Conservation (phyloP, 2,113 vertebrate species). For the Malurus alboscapulatus region DNA sequence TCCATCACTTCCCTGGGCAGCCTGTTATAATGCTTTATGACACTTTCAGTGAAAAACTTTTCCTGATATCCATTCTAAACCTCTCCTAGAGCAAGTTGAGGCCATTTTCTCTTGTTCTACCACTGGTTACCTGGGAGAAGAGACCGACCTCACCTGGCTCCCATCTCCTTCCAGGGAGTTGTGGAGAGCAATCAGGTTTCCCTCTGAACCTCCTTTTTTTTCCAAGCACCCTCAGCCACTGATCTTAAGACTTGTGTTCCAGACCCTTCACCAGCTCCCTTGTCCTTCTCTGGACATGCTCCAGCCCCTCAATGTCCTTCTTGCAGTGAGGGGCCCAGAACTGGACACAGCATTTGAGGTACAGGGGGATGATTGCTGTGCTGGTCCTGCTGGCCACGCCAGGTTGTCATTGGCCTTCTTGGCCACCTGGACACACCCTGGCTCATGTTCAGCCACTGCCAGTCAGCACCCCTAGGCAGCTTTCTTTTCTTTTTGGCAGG, state of each 20-base stretch:
- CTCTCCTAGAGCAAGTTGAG: neutral
- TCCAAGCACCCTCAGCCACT: neutral
- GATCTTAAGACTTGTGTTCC: neutral
- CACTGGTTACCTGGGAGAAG: neutral
- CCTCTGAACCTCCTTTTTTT: neutral
- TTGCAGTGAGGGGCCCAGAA: neutral
- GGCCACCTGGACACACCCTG: neutral
- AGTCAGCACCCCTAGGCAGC: neutral
- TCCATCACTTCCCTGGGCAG: neutral
- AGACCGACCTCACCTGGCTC: no score
- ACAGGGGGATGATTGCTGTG: no score
- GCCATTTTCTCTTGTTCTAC: neutral
- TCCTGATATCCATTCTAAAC: neutral
- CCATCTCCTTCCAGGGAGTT: neutral
- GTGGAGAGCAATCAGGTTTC: neutral
- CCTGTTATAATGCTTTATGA: neutral
- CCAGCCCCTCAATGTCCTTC: neutral
- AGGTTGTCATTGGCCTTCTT: neutral
- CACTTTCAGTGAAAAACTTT: neutral
- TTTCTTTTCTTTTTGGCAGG: neutral
- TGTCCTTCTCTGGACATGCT: neutral
- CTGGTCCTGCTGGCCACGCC: neutral
- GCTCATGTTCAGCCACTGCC: neutral
- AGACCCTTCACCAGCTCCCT: accelerated
- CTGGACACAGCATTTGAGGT: accelerated